Conservation (phyloP, 2,113 vertebrate species). For the Chrysemys picta region DNA sequence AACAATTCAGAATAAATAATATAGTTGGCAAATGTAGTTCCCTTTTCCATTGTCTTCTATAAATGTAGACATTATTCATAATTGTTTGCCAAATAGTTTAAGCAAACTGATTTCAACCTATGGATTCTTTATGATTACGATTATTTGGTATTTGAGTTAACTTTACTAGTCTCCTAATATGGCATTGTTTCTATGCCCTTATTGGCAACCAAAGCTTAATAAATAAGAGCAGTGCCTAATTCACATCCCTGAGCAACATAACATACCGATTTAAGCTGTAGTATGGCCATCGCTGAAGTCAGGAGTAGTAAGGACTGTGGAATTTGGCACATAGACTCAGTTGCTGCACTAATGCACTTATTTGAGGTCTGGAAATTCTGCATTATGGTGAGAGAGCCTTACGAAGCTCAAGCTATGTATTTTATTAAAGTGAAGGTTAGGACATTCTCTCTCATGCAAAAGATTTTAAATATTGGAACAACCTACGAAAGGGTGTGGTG, state of each 20-base stretch:
- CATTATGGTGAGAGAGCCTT: background rate
- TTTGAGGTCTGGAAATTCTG: background rate
- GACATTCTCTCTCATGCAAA: too few species aligned
- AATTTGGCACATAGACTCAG: background rate
- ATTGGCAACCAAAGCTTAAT: background rate
- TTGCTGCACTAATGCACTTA: background rate
- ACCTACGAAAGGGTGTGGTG: background rate
- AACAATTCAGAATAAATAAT: background rate
- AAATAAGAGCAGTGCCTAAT: background rate
- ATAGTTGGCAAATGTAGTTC: background rate
- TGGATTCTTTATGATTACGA: background rate
- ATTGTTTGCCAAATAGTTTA: background rate
- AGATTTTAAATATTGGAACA: background rate
- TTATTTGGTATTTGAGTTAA: background rate
- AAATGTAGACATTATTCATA: background rate
- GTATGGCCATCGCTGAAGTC: background rate
- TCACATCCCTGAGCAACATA: background rate
- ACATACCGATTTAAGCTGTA: background rate
- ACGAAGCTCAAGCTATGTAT: background rate
- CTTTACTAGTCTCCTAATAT: background rate
- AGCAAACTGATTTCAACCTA: background rate
- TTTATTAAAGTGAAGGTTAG: background rate
- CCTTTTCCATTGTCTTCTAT: background rate
- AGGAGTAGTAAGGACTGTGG: background rate
- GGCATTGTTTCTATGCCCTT: background rate